Evolutionary conservation across 2,113 vertebrate genomes (phyloP).

Genomic region (Morone chrysops): DNA sequence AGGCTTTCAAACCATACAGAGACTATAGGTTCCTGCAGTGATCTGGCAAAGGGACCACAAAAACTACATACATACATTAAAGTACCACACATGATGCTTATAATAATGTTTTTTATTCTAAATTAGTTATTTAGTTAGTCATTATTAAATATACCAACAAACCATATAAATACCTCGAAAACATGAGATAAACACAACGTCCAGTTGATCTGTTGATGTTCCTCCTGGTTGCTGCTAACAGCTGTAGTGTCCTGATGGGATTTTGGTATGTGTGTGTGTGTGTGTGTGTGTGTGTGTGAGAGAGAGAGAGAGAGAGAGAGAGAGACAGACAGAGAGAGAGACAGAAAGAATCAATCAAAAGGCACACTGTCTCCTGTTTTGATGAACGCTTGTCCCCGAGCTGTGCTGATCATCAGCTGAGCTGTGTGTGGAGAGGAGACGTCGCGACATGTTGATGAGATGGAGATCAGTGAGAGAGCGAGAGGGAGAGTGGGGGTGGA

Average conservation of each 20-base stretch:
- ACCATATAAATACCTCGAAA: slow-evolving; percentile 53
- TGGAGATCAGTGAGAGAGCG: slow-evolving; percentile 36
- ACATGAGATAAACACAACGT: slow-evolving; percentile 35
- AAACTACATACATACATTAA: not conserved
- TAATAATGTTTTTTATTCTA: not conserved
- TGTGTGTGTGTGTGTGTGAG: slow-evolving; percentile 20
- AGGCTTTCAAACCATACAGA: not conserved
- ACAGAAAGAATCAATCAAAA: slow-evolving; percentile 60
- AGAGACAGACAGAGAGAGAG: not conserved
- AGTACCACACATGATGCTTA: not conserved
- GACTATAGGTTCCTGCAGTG: not conserved
- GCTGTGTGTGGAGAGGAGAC: slow-evolving; percentile 61
- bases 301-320: slow-evolving; percentile 3
- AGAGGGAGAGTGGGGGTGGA: not conserved
- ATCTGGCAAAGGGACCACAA: not conserved
- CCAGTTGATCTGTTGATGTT: slow-evolving; percentile 28
- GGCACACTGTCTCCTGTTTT: slow-evolving; percentile 65
- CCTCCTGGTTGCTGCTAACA: slow-evolving; percentile 20
- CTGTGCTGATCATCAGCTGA: slow-evolving; percentile 59
- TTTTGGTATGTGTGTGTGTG: slow-evolving; percentile 6
- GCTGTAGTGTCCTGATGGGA: slow-evolving; percentile 46
- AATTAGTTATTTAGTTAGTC: not conserved
- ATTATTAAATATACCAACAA: not conserved
- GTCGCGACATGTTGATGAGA: slow-evolving; percentile 73
- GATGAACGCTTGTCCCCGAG: slow-evolving; percentile 44